phyloP scores from a whole-genome alignment of 1,140 invertebrate genomes.

The Ceratosolen fusciceps region DNA sequence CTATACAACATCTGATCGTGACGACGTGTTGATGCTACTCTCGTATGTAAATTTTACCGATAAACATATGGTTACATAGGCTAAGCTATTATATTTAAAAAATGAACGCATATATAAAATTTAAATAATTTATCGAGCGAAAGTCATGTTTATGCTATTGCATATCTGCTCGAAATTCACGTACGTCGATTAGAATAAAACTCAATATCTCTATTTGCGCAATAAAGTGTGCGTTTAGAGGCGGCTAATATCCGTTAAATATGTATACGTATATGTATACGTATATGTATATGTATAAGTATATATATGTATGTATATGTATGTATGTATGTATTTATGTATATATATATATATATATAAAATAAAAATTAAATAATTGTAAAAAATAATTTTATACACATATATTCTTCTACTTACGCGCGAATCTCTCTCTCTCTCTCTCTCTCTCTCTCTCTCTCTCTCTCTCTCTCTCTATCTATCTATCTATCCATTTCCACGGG shows the following conservation, averaged over 20 bases:
- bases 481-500: constrained; percentile 22
- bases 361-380: constrained; percentile 66
- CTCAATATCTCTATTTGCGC: constrained; percentile 41
- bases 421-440: not conserved
- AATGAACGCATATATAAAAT: constrained; percentile 2
- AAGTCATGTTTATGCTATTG: constrained; percentile 33
- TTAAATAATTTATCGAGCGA: constrained; percentile 36
- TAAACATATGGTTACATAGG: too few relatives aligned
- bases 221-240: constrained; percentile 38
- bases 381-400: constrained; percentile 55
- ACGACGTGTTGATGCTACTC: too few relatives aligned
- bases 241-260: constrained; percentile 27
- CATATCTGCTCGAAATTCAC: constrained; percentile 37
- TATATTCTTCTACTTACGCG: constrained; percentile 38
- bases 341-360: constrained; percentile 61
- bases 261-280: constrained; percentile 59
- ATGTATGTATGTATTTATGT: constrained; percentile 61
- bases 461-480: not conserved
- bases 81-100: not conserved
- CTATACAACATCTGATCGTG: too few relatives aligned
- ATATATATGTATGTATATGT: constrained; percentile 61
- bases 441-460: not conserved
- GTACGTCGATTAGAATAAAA: constrained; percentile 48
- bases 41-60: too few relatives aligned
- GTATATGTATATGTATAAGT: constrained; percentile 65